Conservation (phyloP, 2,113 vertebrate genomes). For the Rhabdomys dilectus region DNA sequence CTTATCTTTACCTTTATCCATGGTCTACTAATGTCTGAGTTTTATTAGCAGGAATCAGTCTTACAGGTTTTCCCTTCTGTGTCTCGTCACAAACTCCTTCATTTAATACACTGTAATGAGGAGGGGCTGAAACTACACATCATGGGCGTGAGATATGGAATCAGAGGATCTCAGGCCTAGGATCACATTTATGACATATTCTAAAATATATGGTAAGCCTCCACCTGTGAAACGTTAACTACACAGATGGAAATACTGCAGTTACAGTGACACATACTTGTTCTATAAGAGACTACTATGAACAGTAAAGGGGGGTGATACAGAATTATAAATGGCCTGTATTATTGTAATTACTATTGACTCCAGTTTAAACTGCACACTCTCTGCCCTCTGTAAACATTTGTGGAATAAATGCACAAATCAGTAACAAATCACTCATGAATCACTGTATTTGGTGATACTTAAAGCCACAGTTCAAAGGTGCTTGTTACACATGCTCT, state of each 20-base stretch:
- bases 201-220: background rate
- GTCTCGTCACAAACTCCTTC: background rate
- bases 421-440: background rate
- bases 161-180: background rate
- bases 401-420: background rate
- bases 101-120: background rate
- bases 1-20: conserved; percentile 31
- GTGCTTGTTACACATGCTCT: background rate
- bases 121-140: background rate
- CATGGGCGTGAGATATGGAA: background rate
- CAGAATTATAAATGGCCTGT: background rate
- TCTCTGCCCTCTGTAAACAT: background rate
- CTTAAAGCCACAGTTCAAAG: background rate
- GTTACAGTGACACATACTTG: background rate
- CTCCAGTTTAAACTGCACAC: background rate
- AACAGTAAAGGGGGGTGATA: background rate
- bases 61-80: background rate
- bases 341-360: background rate
- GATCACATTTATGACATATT: background rate
- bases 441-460: background rate
- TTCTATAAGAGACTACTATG: background rate
- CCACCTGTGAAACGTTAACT: background rate
- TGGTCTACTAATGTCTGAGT: conserved; percentile 2
- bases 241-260: background rate
- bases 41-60: conserved; percentile 35